Evolutionary conservation across 2,888 invertebrate species (phyloP), one percentile per base, ranked within the genome.

Genomic region (Pristionchus maxplancki): DNA sequence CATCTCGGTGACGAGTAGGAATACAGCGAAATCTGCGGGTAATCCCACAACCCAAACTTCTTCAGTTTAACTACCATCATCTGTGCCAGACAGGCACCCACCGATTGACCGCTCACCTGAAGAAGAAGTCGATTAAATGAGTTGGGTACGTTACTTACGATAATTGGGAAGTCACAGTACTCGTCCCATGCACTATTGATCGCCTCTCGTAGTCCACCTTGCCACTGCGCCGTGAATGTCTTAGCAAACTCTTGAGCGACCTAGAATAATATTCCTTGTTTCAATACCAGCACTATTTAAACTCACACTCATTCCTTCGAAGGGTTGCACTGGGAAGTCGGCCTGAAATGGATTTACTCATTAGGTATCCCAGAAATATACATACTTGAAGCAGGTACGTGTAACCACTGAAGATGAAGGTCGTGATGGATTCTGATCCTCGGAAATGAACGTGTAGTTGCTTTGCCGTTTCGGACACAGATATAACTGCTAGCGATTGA

Each of bases 151-250:
- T 1, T 9, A 15, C 40, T 40, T 48, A 86, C 85, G n/a, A 67
- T 24, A 15, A 86, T 86, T 2, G 40, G 40, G 85, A 86, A 86
- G 37, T 86, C 85, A 37, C 85, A 86, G 37, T 86, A 86, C 48
- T 86, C 85, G 31, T 67, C 85, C 85, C 85, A 86, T 1, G 44
- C 64, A 28, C 24, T 40, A 40, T 86, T 86, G n/a, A 67, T 31
- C n/a, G 67, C 67, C n/a, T 20, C 28, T 28, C 85, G 17, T 31
- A 86, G 48, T 44, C 85, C 85, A 4, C 44, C 37, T 13, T 31
- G 28, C 85, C 85, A 86, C 67, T 64, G 48, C 2, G 85, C 85
- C 1, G 40, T 67, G 31, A 31, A 86, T 15, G 85, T 86, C 67
- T 37, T 86, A 0, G 34, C 67, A 28, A 67, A 86, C 31, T 86